A percentile compares a stretch with the other conserved stretches of the same genome.
These are phyloP conservation scores for Camptogramma bilineatum DNA, from an alignment of 2,888 invertebrate genomes.

Conservation along the genomic window DNA sequence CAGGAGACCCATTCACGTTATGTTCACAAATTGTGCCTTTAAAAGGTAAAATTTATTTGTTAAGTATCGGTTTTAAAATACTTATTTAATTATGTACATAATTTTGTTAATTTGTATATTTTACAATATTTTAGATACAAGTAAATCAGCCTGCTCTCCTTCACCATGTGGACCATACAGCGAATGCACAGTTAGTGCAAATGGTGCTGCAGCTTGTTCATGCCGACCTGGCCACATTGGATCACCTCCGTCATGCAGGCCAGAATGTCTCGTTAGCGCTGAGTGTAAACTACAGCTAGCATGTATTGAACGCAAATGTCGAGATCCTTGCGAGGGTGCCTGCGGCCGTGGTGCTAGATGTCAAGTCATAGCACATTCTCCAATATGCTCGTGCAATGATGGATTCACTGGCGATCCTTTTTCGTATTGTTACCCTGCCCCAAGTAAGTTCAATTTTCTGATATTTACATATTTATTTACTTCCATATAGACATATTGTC, in stretches of 20 bases:
- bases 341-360: slow-evolving; percentile 90
- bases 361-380: slow-evolving; percentile 90
- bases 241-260: slow-evolving; percentile 90
- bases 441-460: slow-evolving; percentile 71
- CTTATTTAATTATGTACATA: neutral
- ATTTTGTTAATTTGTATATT: neutral
- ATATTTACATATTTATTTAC: too few relatives aligned
- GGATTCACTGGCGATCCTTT: slow-evolving; percentile 90
- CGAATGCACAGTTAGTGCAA: slow-evolving; percentile 81
- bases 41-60: slow-evolving; percentile 55
- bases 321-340: slow-evolving; percentile 90
- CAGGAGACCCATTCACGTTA: slow-evolving; percentile 89
- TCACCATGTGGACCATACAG: slow-evolving; percentile 93
- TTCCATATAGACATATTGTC: too few relatives aligned
- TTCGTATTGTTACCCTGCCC: slow-evolving; percentile 85
- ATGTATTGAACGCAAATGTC: slow-evolving; percentile 89
- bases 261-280: slow-evolving; percentile 90
- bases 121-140: slow-evolving; percentile 50
- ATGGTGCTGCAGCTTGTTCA: slow-evolving; percentile 88
- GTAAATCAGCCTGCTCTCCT: slow-evolving; percentile 86
- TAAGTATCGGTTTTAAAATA: neutral
- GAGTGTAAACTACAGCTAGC: slow-evolving; percentile 89
- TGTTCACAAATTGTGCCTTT: slow-evolving; percentile 64
- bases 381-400: slow-evolving; percentile 89
- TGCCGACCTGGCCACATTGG: slow-evolving; percentile 91